These are phyloP conservation scores for Cordilura impudica DNA, from an alignment of 2,888 invertebrate genomes.

Conservation along the genomic window DNA sequence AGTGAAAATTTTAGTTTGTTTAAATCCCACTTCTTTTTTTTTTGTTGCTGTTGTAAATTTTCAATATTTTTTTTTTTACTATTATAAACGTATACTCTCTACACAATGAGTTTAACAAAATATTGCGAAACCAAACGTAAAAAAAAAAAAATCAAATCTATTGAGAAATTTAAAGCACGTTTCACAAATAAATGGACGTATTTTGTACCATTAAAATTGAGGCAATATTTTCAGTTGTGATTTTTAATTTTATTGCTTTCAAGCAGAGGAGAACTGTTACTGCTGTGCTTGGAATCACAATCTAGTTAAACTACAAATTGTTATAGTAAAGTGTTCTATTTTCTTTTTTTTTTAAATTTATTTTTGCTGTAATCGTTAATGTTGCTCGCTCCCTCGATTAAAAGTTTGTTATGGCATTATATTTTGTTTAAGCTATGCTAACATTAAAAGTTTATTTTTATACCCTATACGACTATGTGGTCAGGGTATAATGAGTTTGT, in stretches of 20 bases:
- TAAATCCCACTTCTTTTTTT: too few species aligned
- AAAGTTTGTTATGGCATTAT: neutral
- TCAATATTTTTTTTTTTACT: neutral
- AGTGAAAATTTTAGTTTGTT: neutral
- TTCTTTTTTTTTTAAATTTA: neutral
- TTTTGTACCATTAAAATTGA: neutral
- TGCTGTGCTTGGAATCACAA: neutral
- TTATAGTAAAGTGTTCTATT: neutral
- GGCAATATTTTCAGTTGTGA: neutral
- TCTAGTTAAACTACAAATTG: neutral
- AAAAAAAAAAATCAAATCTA: slow-evolving; percentile 11
- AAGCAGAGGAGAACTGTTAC: neutral
- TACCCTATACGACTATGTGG: neutral
- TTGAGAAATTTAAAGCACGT: slow-evolving; percentile 12
- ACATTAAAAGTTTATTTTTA: neutral
- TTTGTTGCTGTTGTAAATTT: neutral
- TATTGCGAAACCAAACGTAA: neutral
- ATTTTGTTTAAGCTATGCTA: too few species aligned
- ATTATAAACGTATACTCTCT: slow-evolving; percentile 17
- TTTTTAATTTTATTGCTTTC: neutral
- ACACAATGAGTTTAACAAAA: slow-evolving; percentile 18
- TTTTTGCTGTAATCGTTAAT: too few species aligned
- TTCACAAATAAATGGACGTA: neutral
- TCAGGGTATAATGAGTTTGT: too few species aligned
- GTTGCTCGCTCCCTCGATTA: neutral